These are phyloP conservation scores for Troides aeacus DNA, from an alignment of 2,888 invertebrate species.

Conservation along the genomic window DNA sequence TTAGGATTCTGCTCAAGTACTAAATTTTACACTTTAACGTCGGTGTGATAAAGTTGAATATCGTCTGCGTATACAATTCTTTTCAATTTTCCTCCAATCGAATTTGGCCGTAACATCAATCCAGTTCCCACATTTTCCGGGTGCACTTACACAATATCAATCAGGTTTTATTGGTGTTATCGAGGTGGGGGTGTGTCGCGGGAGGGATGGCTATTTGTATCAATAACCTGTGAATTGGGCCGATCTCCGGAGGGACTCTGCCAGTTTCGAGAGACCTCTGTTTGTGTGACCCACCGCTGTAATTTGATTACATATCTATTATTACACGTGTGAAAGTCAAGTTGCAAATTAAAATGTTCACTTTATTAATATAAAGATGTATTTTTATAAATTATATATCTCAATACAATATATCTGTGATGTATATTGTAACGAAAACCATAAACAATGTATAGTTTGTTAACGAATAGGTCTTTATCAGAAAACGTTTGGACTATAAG, in stretches of 20 bases:
- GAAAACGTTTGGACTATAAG: neutral
- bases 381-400: too few species aligned
- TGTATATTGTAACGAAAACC: neutral
- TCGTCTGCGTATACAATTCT: conserved; percentile 51
- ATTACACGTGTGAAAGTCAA: conserved; percentile 58
- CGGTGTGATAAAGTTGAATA: conserved; percentile 44
- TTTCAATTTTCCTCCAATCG: conserved; percentile 79
- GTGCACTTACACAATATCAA: conserved; percentile 80
- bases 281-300: conserved; percentile 62
- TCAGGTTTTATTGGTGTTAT: conserved; percentile 80
- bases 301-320: conserved; percentile 73
- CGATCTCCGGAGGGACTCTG: conserved; percentile 67
- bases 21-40: conserved; percentile 45
- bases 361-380: too few species aligned
- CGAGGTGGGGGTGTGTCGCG: conserved; percentile 56
- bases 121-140: conserved; percentile 80
- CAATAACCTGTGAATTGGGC: conserved; percentile 81
- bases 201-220: conserved; percentile 74
- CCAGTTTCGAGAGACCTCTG: conserved; percentile 55
- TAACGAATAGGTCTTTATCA: too few species aligned
- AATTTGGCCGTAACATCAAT: conserved; percentile 79
- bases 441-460: neutral
- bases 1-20: conserved; percentile 32
- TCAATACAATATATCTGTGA: neutral
- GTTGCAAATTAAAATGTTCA: neutral